Percentiles rank a stretch among this genome's conserved stretches.
phyloP scores from a whole-genome alignment of 2,888 invertebrate species.

The Cryptus viduatorius region DNA sequence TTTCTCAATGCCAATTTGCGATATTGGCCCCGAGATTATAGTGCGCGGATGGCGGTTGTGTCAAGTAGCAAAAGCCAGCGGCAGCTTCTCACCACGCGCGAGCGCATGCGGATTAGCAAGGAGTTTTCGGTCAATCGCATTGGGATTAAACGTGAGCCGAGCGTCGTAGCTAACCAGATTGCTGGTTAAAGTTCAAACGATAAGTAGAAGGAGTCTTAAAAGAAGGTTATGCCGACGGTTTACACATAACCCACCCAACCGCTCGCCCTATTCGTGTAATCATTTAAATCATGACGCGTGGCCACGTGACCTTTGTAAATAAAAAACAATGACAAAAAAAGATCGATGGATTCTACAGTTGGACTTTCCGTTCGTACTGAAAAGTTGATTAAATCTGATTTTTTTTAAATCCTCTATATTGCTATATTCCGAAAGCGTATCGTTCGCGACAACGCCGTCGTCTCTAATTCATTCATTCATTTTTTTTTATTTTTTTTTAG shows the following conservation, averaged over 20 bases:
- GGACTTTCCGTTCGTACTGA: slow-evolving; percentile 15
- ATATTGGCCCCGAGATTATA: slow-evolving; percentile 67
- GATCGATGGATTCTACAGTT: slow-evolving; percentile 28
- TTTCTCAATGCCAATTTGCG: slow-evolving; percentile 66
- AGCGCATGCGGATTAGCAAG: slow-evolving; percentile 55
- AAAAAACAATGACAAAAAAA: slow-evolving; percentile 31
- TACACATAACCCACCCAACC: background rate
- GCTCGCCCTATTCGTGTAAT: background rate
- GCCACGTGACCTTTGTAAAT: background rate
- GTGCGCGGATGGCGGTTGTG: background rate
- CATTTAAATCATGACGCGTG: slow-evolving; percentile 32
- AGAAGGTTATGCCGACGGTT: background rate
- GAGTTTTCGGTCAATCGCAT: slow-evolving; percentile 73
- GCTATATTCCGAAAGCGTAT: slow-evolving; percentile 7
- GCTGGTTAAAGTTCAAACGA: slow-evolving; percentile 77
- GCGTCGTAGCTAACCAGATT: slow-evolving; percentile 78
- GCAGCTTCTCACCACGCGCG: slow-evolving; percentile 33
- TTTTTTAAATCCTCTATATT: slow-evolving; percentile 1
- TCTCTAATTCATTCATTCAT: no score
- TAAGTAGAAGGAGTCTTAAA: slow-evolving; percentile 61
- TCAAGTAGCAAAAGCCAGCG: background rate
- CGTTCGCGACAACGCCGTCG: background rate
- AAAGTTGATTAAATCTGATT: slow-evolving; percentile 34
- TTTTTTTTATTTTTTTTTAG: no score
- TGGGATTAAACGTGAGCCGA: slow-evolving; percentile 70